phyloP scores from a whole-genome alignment of 1,140 invertebrate genomes.

The Octopus sinensis region DNA sequence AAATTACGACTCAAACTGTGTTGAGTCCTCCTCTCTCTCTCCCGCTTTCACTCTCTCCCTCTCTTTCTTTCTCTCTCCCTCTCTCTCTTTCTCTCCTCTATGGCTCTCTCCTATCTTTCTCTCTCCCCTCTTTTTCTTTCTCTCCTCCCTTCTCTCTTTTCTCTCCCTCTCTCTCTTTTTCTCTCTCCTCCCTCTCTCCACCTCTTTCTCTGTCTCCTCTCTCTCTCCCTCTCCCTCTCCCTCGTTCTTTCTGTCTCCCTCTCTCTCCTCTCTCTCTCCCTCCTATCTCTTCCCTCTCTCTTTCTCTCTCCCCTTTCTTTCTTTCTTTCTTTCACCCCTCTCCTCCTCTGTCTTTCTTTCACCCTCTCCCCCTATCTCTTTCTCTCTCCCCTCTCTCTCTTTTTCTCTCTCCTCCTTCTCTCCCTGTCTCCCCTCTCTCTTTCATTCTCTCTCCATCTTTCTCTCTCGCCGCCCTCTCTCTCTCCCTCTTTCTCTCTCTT shows the following conservation, averaged over 20 bases:
- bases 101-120: neutral
- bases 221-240: neutral
- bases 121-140: neutral
- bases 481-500: too few relatives aligned
- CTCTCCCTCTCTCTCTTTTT: neutral
- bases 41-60: neutral
- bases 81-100: neutral
- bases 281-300: neutral
- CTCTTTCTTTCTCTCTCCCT: neutral
- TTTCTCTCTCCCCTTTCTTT: neutral
- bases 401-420: neutral
- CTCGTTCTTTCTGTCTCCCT: neutral
- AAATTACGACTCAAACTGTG: too few relatives aligned
- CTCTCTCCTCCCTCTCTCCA: neutral
- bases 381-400: neutral
- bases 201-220: neutral
- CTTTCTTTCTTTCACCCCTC: neutral
- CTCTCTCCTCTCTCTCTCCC: neutral
- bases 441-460: too few relatives aligned
- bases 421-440: neutral
- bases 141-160: neutral
- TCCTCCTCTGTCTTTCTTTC: neutral
- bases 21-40: neutral
- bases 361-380: too few relatives aligned
- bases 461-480: too few relatives aligned